phyloP scores from a whole-genome alignment of 2,888 invertebrate species.

The Drosophila hamatofila region DNA sequence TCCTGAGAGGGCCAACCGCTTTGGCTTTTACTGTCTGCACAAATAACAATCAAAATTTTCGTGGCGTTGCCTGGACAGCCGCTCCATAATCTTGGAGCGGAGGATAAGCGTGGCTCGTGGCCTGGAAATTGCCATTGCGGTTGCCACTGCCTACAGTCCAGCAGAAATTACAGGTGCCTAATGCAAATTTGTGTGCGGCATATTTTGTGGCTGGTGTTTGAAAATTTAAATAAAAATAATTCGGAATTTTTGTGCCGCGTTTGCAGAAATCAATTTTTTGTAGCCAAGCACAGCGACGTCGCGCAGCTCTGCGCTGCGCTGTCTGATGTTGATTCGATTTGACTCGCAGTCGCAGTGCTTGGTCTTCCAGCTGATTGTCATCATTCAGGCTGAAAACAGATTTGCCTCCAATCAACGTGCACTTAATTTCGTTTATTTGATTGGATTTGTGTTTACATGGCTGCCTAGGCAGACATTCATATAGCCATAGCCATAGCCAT shows the following conservation, averaged over 20 bases:
- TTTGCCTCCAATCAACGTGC: constrained; percentile 82
- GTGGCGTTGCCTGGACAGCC: constrained; percentile 60
- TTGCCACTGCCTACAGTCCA: constrained; percentile 24
- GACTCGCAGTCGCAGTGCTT: constrained; percentile 32
- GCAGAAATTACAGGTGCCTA: constrained; percentile 78
- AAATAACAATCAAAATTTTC: constrained; percentile 77
- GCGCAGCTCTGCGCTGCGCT: constrained; percentile 1
- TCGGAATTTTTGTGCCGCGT: constrained; percentile 54
- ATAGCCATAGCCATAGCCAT: constrained; percentile 16
- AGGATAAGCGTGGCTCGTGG: constrained; percentile 66
- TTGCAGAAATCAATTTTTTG: constrained; percentile 61
- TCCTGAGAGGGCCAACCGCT: constrained; percentile 49
- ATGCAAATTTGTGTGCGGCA: constrained; percentile 78
- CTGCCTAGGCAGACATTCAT: constrained; percentile 58
- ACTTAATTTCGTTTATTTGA: constrained; percentile 81
- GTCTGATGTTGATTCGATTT: constrained; percentile 66
- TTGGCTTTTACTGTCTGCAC: constrained; percentile 77
- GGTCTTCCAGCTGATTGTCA: constrained; percentile 70
- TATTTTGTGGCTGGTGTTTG: constrained; percentile 55
- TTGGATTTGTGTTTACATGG: constrained; percentile 81
- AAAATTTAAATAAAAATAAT: constrained; percentile 61
- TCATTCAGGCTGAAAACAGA: constrained; percentile 81
- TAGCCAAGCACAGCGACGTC: not conserved
- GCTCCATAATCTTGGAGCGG: constrained; percentile 52
- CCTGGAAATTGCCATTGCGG: constrained; percentile 60